Evolutionary conservation across 2,113 vertebrate genomes (phyloP).

Genomic region (Colistium nudipinnis): DNA sequence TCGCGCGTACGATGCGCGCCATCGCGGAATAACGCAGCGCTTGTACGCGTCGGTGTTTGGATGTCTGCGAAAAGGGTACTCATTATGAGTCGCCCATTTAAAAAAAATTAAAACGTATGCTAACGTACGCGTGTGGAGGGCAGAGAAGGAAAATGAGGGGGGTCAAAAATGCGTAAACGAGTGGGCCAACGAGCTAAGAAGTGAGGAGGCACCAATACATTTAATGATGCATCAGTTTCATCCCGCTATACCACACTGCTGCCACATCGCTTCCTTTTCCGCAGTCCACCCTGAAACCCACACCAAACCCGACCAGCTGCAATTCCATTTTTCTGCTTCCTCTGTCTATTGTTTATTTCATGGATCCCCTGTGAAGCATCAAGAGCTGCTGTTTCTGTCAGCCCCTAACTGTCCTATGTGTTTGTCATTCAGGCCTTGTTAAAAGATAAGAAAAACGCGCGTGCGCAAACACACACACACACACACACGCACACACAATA

Average conservation of each 20-base stretch:
- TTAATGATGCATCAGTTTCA: slow-evolving; percentile 79
- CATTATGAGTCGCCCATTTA: slow-evolving; percentile 14
- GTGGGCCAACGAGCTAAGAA: slow-evolving; percentile 40
- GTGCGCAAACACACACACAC: slow-evolving; percentile 63
- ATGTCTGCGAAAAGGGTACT: slow-evolving; percentile 6
- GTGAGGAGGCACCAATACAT: slow-evolving; percentile 64
- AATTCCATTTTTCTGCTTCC: slow-evolving; percentile 86
- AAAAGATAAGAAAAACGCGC: slow-evolving; percentile 82
- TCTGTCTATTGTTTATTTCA: slow-evolving; percentile 97
- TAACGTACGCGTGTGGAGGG: neutral
- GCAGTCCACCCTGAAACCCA: slow-evolving; percentile 30
- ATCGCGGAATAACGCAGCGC: slow-evolving; percentile 9
- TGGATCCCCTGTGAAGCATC: slow-evolving; percentile 96
- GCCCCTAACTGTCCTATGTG: slow-evolving; percentile 92
- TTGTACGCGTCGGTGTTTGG: slow-evolving; percentile 15
- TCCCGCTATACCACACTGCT: slow-evolving; percentile 66
- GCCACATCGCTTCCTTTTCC: slow-evolving; percentile 54
- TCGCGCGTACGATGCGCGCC: slow-evolving; percentile 47
- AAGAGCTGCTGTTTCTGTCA: slow-evolving; percentile 92
- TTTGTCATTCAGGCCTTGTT: slow-evolving; percentile 98
- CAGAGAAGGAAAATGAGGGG: slow-evolving; percentile 6
- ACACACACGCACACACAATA: slow-evolving; percentile 49
- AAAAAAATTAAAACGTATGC: slow-evolving; percentile 14
- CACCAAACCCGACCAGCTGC: slow-evolving; percentile 81
- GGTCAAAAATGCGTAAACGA: slow-evolving; percentile 54